A percentile compares a stretch with the other conserved stretches of the same genome.
phyloP scores from a whole-genome alignment of 2,888 invertebrate species.

The Pyrrhia umbra region DNA sequence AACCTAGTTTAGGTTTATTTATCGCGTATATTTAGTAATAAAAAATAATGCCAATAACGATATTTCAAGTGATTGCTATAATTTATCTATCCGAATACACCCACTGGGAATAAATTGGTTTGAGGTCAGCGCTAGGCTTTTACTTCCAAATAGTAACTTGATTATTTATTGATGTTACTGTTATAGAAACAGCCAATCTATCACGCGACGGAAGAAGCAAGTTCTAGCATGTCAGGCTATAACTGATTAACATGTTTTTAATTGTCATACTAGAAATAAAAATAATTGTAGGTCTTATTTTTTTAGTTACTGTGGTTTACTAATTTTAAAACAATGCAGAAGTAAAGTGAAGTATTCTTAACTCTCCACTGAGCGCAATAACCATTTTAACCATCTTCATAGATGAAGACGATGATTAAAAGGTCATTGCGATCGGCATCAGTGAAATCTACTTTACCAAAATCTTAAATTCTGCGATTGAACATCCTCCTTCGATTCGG shows the following conservation, averaged over 20 bases:
- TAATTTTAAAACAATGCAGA: too few species aligned
- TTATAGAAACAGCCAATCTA: slow-evolving; percentile 32
- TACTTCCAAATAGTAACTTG: slow-evolving; percentile 44
- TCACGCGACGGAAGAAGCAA: slow-evolving; percentile 19
- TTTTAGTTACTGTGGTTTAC: too few species aligned
- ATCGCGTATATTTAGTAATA: slow-evolving; percentile 62
- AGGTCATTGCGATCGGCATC: not conserved
- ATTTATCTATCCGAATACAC: slow-evolving; percentile 63
- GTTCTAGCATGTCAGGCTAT: slow-evolving; percentile 8
- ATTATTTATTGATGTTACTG: slow-evolving; percentile 41
- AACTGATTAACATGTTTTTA: slow-evolving; percentile 10
- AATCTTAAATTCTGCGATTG: not conserved
- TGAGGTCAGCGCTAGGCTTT: slow-evolving; percentile 65
- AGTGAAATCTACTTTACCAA: not conserved
- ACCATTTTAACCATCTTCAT: too few species aligned
- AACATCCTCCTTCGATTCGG: not conserved
- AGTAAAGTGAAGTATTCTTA: too few species aligned
- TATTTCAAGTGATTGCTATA: slow-evolving; percentile 70
- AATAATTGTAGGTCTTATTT: not conserved
- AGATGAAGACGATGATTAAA: not conserved
- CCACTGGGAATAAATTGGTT: slow-evolving; percentile 67
- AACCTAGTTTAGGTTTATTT: slow-evolving; percentile 58
- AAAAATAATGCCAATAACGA: slow-evolving; percentile 65
- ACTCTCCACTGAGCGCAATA: too few species aligned
- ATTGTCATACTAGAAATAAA: not conserved